phyloP scores from a whole-genome alignment of 2,888 invertebrate genomes.

The Ophonus ardosiacus region DNA sequence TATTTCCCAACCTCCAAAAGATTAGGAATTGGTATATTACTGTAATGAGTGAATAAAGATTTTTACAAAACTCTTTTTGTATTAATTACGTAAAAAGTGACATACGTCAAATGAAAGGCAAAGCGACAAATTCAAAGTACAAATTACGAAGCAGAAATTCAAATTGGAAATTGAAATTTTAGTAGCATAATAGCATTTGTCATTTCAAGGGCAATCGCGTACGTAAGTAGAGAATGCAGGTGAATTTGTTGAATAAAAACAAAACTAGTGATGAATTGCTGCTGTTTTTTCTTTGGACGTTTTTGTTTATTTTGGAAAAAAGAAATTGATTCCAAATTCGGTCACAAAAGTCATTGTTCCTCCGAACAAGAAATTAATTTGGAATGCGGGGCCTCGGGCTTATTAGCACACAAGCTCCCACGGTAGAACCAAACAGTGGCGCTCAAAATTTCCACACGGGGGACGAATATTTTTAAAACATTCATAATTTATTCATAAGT shows the following conservation, averaged over 20 bases:
- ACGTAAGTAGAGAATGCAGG: neutral
- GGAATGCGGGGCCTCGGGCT: conserved; percentile 53
- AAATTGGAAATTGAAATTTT: no score
- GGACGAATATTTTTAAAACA: neutral
- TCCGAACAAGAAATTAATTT: conserved; percentile 55
- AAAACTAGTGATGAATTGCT: conserved; percentile 26
- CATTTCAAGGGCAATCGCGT: neutral
- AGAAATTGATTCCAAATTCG: conserved; percentile 57
- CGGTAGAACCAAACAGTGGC: conserved; percentile 2
- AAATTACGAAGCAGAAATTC: no score
- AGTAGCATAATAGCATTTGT: neutral
- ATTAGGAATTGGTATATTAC: no score
- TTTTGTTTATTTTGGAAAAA: conserved; percentile 42
- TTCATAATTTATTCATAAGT: no score
- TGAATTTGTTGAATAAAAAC: neutral
- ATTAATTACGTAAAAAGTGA: no score
- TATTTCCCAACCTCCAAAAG: no score
- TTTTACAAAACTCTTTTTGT: no score
- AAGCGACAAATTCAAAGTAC: no score
- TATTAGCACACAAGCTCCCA: conserved; percentile 25
- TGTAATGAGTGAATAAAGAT: no score
- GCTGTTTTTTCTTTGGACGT: conserved; percentile 21
- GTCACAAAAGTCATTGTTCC: conserved; percentile 58
- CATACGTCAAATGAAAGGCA: no score
- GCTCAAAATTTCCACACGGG: neutral